phyloP scores from a whole-genome alignment of 2,113 vertebrate species.

The Aplodontia rufa region DNA sequence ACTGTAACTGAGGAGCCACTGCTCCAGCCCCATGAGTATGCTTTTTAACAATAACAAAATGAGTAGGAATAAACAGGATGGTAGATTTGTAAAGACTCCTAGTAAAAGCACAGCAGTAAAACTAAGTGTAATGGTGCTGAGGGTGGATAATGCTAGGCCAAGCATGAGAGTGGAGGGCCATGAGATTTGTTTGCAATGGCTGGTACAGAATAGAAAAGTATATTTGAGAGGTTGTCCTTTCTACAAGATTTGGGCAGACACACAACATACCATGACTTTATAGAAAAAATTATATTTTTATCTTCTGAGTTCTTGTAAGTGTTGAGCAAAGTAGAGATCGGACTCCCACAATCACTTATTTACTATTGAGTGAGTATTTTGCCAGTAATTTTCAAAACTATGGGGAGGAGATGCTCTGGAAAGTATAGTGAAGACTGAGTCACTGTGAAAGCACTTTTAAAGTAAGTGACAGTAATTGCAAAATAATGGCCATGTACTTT shows the following conservation, averaged over 20 bases:
- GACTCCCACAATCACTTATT: slow-evolving; percentile 57
- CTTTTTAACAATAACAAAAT: background rate
- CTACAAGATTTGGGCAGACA: background rate
- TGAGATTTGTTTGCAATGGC: background rate
- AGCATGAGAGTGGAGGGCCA: background rate
- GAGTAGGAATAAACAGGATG: background rate
- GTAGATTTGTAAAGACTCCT: background rate
- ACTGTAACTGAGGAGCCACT: too few relatives aligned
- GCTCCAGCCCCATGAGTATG: too few relatives aligned
- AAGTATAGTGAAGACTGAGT: slow-evolving; percentile 31
- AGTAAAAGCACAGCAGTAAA: background rate
- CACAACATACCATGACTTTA: background rate
- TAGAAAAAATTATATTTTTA: background rate
- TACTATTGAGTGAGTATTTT: slow-evolving; percentile 50
- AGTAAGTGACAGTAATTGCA: slow-evolving; percentile 74
- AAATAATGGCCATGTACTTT: slow-evolving; percentile 69
- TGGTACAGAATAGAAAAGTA: background rate
- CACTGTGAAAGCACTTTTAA: slow-evolving; percentile 33
- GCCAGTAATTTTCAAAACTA: slow-evolving; percentile 67
- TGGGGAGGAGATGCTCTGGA: slow-evolving; percentile 25
- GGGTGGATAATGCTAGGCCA: background rate
- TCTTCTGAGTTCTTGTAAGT: background rate
- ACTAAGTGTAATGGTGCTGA: background rate
- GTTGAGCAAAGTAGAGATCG: slow-evolving; percentile 1
- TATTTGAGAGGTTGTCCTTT: background rate